Conservation (phyloP, 2,113 vertebrate genomes). For the Benitochromis conjunctus region DNA sequence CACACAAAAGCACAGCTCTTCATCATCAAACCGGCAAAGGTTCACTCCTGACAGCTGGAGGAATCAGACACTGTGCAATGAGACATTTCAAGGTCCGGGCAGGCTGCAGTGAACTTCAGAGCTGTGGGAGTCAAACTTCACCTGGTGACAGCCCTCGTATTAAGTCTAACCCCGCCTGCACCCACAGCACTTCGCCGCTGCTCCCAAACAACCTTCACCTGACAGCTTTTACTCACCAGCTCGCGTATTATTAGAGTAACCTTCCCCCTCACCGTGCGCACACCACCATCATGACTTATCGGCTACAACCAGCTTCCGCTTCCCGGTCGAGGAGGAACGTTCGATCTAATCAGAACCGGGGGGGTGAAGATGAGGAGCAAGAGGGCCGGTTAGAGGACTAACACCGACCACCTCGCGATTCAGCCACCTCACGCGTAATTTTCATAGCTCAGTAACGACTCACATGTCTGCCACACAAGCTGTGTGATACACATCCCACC, state of each 20-base stretch:
- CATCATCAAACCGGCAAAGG: not conserved
- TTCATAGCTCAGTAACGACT: accelerated
- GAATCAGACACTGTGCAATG: not conserved
- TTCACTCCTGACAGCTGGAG: not conserved
- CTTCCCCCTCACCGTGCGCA: constrained; percentile 65
- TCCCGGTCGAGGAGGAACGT: constrained; percentile 66
- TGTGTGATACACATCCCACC: accelerated
- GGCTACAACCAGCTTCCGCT: constrained; percentile 65
- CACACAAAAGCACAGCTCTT: not conserved
- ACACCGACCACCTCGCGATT: not conserved
- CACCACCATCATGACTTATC: constrained; percentile 62
- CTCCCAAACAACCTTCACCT: not conserved
- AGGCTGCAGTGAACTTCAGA: not conserved
- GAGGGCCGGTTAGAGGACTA: not conserved
- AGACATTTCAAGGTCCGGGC: constrained; percentile 9
- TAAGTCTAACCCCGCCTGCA: not conserved
- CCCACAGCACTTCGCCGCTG: not conserved
- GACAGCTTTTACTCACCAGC: constrained; percentile 60
- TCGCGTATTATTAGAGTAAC: constrained; percentile 65
- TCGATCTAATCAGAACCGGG: not conserved
- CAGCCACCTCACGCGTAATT: not conserved
- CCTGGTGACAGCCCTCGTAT: not conserved
- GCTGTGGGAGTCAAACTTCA: constrained; percentile 22
- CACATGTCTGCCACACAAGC: accelerated
- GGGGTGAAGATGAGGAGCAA: not conserved